Evolutionary conservation across 2,113 vertebrate species (phyloP).

Genomic region (Nerophis ophidion): DNA sequence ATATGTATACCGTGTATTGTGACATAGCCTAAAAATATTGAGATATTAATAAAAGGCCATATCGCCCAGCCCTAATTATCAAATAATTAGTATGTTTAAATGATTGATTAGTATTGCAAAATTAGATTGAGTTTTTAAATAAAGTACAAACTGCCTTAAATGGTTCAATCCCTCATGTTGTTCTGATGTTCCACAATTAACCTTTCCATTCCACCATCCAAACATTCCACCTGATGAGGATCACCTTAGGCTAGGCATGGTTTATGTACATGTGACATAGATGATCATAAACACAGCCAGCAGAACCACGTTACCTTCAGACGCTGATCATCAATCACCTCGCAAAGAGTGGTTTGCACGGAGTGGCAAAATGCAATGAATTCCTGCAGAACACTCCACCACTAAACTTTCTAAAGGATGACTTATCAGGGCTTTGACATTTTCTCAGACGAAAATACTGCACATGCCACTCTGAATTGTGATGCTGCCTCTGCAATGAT

Average conservation of each 20-base stretch:
- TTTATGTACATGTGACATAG: slow-evolving; percentile 5
- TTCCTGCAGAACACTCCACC: slow-evolving; percentile 5
- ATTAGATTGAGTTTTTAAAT: slow-evolving; percentile 15
- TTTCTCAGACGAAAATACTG: slow-evolving; percentile 41
- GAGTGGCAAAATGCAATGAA: slow-evolving; percentile 24
- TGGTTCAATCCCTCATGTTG: too few species aligned
- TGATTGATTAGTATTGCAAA: too few species aligned
- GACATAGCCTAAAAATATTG: too few species aligned
- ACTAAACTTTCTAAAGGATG: slow-evolving; percentile 34
- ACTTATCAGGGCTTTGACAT: slow-evolving; percentile 17
- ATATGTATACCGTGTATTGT: too few species aligned
- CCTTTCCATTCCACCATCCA: slow-evolving; percentile 21
- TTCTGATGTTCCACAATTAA: slow-evolving; percentile 15
- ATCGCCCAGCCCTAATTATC: too few species aligned
- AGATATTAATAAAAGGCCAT: too few species aligned
- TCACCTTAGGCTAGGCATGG: slow-evolving; percentile 2
- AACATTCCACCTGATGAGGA: slow-evolving; percentile 16
- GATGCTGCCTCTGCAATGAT: slow-evolving; percentile 22
- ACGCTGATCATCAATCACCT: slow-evolving; percentile 44
- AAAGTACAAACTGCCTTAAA: slow-evolving; percentile 17
- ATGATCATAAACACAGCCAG: slow-evolving; percentile 21
- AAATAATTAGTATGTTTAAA: too few species aligned
- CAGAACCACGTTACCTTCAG: slow-evolving; percentile 27
- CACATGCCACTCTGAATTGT: slow-evolving; percentile 35
- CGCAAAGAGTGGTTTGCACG: slow-evolving; percentile 13